Conservation (phyloP, 2,888 invertebrate species). For the Schizaphis graminum region DNA sequence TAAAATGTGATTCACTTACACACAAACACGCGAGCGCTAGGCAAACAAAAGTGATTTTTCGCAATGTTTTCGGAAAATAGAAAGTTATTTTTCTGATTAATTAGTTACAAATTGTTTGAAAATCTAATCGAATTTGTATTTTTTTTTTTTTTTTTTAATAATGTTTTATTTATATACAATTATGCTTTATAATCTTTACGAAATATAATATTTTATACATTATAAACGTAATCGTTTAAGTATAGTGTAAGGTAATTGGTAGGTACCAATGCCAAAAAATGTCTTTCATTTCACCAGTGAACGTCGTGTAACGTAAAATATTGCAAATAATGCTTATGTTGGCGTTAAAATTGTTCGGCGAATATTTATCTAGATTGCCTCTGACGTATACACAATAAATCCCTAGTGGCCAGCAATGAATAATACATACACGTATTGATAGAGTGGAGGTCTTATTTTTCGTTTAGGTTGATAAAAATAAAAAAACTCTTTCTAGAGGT, state of each 20-base stretch:
- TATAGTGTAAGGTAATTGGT: background rate
- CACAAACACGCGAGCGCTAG: background rate
- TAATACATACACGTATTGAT: constrained; percentile 35
- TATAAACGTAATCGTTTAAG: background rate
- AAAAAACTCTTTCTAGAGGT: background rate
- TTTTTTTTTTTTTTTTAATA: too few species aligned
- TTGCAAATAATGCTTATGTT: background rate
- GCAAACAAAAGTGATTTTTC: constrained; percentile 15
- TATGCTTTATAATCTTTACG: background rate
- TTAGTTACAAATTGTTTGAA: background rate
- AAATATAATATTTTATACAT: background rate
- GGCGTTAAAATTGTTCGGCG: background rate
- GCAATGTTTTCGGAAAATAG: background rate
- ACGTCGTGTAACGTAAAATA: background rate
- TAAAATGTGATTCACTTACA: background rate
- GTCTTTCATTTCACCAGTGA: background rate
- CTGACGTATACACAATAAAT: background rate
- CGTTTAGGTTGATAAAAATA: constrained; percentile 17
- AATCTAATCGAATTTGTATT: background rate
- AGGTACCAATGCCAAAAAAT: background rate
- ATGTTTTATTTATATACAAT: background rate
- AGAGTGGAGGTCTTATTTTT: background rate
- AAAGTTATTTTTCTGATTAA: background rate
- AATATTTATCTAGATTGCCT: constrained; percentile 20
- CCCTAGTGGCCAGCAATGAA: constrained; percentile 26